Conservation (phyloP, 2,888 invertebrate genomes). For the Conomelus anceps region DNA sequence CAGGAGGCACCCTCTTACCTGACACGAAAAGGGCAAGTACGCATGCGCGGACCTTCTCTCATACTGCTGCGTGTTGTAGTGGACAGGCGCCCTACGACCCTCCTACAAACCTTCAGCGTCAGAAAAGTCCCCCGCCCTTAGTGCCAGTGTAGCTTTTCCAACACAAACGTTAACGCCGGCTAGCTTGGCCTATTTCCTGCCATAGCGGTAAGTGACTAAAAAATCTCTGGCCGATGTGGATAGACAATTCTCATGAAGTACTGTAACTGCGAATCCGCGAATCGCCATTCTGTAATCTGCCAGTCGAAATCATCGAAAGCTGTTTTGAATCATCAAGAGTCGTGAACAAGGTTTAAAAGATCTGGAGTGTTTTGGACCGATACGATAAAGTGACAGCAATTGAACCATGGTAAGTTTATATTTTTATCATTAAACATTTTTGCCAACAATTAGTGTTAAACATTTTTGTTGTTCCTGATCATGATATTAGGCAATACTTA, state of each 20-base stretch:
- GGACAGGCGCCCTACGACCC: background rate
- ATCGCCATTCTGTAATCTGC: background rate
- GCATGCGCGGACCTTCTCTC: background rate
- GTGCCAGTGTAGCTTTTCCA: background rate
- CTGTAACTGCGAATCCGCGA: background rate
- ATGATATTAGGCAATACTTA: too few species aligned
- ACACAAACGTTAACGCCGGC: background rate
- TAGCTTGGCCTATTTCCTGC: background rate
- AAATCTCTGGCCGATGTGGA: too few species aligned
- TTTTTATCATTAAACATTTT: too few species aligned
- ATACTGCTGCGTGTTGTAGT: background rate
- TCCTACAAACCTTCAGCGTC: background rate
- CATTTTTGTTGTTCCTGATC: too few species aligned
- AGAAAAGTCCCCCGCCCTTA: background rate
- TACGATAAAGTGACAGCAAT: background rate
- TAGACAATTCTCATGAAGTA: background rate
- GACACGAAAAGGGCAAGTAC: background rate
- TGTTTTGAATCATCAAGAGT: background rate
- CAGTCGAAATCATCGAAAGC: background rate
- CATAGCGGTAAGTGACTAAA: background rate
- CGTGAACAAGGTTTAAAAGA: background rate
- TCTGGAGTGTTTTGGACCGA: background rate
- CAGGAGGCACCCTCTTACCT: background rate
- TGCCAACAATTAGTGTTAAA: too few species aligned
- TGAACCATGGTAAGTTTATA: background rate